phyloP scores from a whole-genome alignment of 2,797 vertebrate genomes.

The Prunella strophiata region DNA sequence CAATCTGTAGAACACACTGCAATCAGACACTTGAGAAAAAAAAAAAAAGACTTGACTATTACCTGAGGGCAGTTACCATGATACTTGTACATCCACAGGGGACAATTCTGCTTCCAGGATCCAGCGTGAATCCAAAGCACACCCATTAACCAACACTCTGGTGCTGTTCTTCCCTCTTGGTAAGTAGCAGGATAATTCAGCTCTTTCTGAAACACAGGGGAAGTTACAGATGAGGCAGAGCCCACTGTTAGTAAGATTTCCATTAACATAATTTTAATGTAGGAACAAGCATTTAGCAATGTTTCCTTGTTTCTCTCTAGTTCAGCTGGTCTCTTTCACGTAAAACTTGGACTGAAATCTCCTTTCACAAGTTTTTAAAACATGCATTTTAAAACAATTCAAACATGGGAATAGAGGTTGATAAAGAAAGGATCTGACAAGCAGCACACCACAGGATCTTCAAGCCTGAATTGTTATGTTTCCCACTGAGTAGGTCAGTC shows the following conservation, averaged over 20 bases:
- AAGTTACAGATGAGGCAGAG: not conserved
- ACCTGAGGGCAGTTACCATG: not conserved
- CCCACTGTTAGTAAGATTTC: not conserved
- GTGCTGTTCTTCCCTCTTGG: not conserved
- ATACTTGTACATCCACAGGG: not conserved
- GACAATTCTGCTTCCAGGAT: not conserved
- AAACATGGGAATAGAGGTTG: not conserved
- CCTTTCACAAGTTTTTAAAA: not conserved
- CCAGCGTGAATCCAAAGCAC: not conserved
- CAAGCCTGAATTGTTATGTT: not conserved
- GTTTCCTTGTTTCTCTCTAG: not conserved
- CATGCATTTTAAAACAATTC: not conserved
- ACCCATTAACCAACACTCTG: not conserved
- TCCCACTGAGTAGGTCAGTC: not conserved
- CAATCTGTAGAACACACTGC: not conserved
- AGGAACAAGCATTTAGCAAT: not conserved
- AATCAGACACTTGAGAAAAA: not conserved
- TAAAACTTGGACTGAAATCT: not conserved
- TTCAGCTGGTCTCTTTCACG: not conserved
- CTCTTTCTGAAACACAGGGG: not conserved
- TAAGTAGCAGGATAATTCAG: not conserved
- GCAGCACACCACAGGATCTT: not conserved
- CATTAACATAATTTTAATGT: not conserved
- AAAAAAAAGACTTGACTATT: not conserved
- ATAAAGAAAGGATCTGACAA: accelerated